Evolutionary conservation across 2,113 vertebrate genomes (phyloP), one percentile per base, ranked within the genome.

Genomic region (Hymenochirus boettgeri): DNA sequence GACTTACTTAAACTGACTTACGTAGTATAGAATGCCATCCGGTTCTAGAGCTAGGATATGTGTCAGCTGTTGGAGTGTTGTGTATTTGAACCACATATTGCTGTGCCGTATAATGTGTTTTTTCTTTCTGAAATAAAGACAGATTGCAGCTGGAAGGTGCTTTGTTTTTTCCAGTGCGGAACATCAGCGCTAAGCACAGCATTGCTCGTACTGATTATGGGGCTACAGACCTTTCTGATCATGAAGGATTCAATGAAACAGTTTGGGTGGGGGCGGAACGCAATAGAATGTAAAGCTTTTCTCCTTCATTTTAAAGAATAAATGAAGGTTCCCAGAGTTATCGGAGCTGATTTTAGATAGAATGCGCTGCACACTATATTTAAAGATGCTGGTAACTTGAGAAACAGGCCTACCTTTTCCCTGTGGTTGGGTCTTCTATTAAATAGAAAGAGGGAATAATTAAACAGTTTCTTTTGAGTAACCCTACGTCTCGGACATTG

Each of bases 191-290:
- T n/a, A 82, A 72, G 61, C 64, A 70, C 65, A 74, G 75, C 29
- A 70, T 72, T 66, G 62, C 63, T 77, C 23, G 72, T 75, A 76
- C n/a, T n/a, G 72, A 73, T 73, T 70, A 75, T 83, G 19, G 4
- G 62, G 29, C 1, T 1, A 60, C 61, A 73, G 61, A 79, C 55
- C 74, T 74, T 17, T 72, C 79, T 79, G 72, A 42, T 72, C 78
- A 76, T 74, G 78, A 72, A 82, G 72, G 51, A 77, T 84, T 87
- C 76, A 81, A 78, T 74, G 50, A 74, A 82, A 76, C 59, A 70
- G 57, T 78, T 88, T 25, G 35, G 42, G 37, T 7, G 22, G 18
- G 7, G 29, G n/a, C n/a, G n/a, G n/a, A n/a, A n/a, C n/a, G n/a
- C n/a, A n/a, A 12, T 25, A 31, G 19, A 11, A 45, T 56, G 21